Conservation (phyloP, 1,140 invertebrate species). For the Nephila pilipes region DNA sequence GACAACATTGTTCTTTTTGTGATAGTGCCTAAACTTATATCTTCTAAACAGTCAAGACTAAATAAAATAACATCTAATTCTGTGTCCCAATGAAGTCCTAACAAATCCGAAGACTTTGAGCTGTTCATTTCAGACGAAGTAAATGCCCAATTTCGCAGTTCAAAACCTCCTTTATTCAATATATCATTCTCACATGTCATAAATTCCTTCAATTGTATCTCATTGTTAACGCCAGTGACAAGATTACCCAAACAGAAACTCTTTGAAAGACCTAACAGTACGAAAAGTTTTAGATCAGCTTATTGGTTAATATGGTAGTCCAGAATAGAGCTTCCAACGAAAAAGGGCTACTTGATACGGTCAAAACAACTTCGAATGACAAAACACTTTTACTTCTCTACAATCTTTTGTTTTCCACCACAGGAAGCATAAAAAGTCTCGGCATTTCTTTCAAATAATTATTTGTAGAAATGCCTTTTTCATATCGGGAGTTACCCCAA, state of each 20-base stretch:
- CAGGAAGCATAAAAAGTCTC: too few relatives aligned
- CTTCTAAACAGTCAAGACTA: constrained; percentile 1
- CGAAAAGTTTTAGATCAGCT: not conserved
- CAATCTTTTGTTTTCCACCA: not conserved
- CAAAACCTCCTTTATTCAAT: too few relatives aligned
- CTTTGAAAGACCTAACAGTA: not conserved
- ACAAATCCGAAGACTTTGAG: too few relatives aligned
- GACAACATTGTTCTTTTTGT: constrained; percentile 41
- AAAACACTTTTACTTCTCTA: constrained; percentile 9
- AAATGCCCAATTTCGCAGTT: too few relatives aligned
- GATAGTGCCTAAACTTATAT: constrained; percentile 19
- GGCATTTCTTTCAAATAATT: not conserved
- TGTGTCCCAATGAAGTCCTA: not conserved
- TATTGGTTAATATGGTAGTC: not conserved
- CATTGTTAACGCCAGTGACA: too few relatives aligned
- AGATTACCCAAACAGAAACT: too few relatives aligned
- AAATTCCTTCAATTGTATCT: too few relatives aligned
- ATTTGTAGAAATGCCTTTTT: constrained; percentile 59
- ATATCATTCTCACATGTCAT: too few relatives aligned
- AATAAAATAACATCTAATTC: not conserved
- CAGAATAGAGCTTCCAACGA: constrained; percentile 20
- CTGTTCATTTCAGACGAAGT: too few relatives aligned
- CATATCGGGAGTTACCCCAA: not conserved
- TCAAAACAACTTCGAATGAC: constrained; percentile 11
- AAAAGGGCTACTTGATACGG: constrained; percentile 15